Percentiles rank a stretch among this genome's conserved stretches.
phyloP scores from a whole-genome alignment of 2,888 invertebrate genomes.

The Eledona agricola region DNA sequence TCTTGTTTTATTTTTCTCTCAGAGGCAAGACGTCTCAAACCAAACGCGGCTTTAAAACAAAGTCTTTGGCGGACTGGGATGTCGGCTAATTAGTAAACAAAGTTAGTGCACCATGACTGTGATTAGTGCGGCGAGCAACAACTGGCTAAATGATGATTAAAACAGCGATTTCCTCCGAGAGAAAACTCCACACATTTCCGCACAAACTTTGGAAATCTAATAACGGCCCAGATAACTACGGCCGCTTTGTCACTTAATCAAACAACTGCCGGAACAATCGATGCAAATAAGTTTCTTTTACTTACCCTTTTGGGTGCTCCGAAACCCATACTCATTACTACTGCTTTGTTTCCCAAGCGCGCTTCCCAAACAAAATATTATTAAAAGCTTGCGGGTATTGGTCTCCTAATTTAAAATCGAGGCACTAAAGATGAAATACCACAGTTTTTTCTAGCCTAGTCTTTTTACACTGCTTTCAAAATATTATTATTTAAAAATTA shows the following conservation, averaged over 20 bases:
- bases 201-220: conserved; percentile 44
- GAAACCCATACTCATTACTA: neutral
- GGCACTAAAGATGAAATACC: no score
- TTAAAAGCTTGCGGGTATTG: no score
- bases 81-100: conserved; percentile 47
- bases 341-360: no score
- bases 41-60: conserved; percentile 15
- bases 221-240: conserved; percentile 38
- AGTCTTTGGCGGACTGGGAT: neutral
- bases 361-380: no score
- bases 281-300: conserved; percentile 28
- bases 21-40: conserved; percentile 13
- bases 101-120: conserved; percentile 48
- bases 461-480: no score
- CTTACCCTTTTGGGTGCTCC: no score
- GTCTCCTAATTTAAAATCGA: no score
- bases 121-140: conserved; percentile 47
- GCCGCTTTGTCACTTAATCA: conserved; percentile 37
- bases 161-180: conserved; percentile 47
- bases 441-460: no score
- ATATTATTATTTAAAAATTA: no score
- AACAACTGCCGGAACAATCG: conserved; percentile 32
- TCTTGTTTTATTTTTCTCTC: conserved; percentile 3
- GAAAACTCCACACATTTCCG: conserved; percentile 40
- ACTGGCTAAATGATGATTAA: conserved; percentile 49